These are phyloP conservation scores for Geotrypetes seraphini DNA, from an alignment of 2,797 vertebrate species.

Conservation along the genomic window DNA sequence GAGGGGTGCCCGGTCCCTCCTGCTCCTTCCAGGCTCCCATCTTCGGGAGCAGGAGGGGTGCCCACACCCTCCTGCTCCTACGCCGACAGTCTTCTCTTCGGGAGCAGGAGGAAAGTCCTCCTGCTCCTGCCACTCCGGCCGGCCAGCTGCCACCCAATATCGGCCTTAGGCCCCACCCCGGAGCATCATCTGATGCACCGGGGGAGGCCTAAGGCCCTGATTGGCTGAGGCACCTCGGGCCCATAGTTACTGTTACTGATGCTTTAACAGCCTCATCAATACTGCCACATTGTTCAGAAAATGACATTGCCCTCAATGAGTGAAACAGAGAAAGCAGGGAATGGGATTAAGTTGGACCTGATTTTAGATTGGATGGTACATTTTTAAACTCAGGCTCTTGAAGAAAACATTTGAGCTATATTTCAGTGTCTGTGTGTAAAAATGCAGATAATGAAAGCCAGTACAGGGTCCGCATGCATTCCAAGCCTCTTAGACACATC, in stretches of 20 bases:
- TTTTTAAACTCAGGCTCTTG: not conserved
- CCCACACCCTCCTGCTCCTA: too few relatives aligned
- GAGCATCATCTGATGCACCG: too few relatives aligned
- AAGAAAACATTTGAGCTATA: not conserved
- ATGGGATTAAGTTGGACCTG: accelerated
- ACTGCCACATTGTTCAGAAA: not conserved
- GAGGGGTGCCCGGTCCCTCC: too few relatives aligned
- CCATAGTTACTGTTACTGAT: not conserved
- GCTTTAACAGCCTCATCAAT: slow-evolving; percentile 1
- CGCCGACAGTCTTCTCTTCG: too few relatives aligned
- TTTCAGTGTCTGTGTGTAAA: not conserved
- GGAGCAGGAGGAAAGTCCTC: too few relatives aligned
- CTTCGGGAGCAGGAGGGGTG: too few relatives aligned
- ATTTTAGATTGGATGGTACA: not conserved
- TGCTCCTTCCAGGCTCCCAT: too few relatives aligned
- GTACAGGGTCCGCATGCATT: accelerated
- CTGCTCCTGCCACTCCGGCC: too few relatives aligned
- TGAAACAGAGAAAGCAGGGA: not conserved
- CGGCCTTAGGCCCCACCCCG: too few relatives aligned
- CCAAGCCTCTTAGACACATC: not conserved
- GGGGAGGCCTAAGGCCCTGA: too few relatives aligned
- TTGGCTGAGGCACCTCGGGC: too few relatives aligned
- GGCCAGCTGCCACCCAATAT: too few relatives aligned
- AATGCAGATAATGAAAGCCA: not conserved
- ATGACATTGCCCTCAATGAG: not conserved